Evolutionary conservation across 2,888 invertebrate species (phyloP).

Genomic region (Prosopocoilus inquinatus): DNA sequence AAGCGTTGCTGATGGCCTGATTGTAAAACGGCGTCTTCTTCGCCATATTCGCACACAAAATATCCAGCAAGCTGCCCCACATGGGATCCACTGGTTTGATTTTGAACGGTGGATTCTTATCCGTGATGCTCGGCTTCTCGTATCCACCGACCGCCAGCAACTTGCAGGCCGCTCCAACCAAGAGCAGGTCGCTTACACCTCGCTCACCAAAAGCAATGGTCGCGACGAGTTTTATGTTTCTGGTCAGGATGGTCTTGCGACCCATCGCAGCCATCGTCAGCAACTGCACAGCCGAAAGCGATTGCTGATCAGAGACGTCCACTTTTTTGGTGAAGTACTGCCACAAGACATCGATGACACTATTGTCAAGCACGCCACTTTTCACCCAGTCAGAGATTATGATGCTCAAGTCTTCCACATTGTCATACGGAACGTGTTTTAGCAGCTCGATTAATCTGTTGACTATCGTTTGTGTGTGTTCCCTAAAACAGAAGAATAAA

Average conservation of each 20-base stretch:
- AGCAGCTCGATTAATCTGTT: slow-evolving; percentile 60
- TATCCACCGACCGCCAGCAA: slow-evolving; percentile 55
- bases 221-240: slow-evolving; percentile 73
- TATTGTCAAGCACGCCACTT: slow-evolving; percentile 57
- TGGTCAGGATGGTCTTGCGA: slow-evolving; percentile 47
- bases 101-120: slow-evolving; percentile 44
- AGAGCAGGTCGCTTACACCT: slow-evolving; percentile 53
- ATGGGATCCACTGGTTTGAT: slow-evolving; percentile 54
- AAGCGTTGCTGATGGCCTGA: slow-evolving; percentile 58
- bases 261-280: slow-evolving; percentile 70
- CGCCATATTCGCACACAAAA: slow-evolving; percentile 49
- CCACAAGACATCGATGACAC: slow-evolving; percentile 73
- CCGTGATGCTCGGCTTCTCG: slow-evolving; percentile 41
- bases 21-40: slow-evolving; percentile 55
- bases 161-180: slow-evolving; percentile 60
- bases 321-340: slow-evolving; percentile 69
- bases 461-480: slow-evolving; percentile 57
- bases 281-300: slow-evolving; percentile 71
- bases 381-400: slow-evolving; percentile 63
- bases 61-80: slow-evolving; percentile 52
- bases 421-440: slow-evolving; percentile 57
- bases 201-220: slow-evolving; percentile 65
- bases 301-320: slow-evolving; percentile 67
- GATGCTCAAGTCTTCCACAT: slow-evolving; percentile 61
- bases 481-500: slow-evolving; percentile 40